Percentiles rank a stretch among this genome's conserved stretches.
Evolutionary conservation across 2,888 invertebrate genomes (phyloP).

Genomic region (Mimas tiliae): DNA sequence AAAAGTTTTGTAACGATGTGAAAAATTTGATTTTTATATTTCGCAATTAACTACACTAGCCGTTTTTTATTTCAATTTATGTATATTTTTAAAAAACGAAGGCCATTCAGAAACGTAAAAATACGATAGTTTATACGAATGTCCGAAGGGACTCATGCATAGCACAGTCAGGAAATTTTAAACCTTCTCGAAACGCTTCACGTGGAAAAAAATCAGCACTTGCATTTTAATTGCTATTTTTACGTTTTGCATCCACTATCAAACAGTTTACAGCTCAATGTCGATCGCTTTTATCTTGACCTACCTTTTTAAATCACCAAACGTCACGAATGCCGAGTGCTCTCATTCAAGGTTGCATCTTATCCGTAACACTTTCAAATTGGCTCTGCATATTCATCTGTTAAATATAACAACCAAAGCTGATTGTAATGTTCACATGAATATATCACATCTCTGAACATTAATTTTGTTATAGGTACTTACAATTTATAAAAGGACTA

Average conservation of each 20-base stretch:
- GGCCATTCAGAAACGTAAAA: too few species aligned
- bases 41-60: background rate
- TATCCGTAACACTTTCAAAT: background rate
- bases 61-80: too few species aligned
- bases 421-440: too few species aligned
- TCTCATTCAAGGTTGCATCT: background rate
- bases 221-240: conserved; percentile 9
- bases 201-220: background rate
- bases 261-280: conserved; percentile 1
- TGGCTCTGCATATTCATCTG: background rate
- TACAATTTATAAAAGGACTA: too few species aligned
- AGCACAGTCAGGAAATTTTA: background rate
- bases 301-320: conserved; percentile 9
- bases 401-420: too few species aligned
- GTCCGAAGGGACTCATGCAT: too few species aligned
- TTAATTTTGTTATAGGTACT: too few species aligned
- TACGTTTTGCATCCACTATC: background rate
- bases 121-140: too few species aligned
- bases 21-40: background rate
- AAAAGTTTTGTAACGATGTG: background rate
- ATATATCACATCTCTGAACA: too few species aligned
- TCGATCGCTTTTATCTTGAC: conserved; percentile 3
- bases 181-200: background rate
- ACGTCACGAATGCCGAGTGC: background rate
- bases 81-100: too few species aligned